phyloP scores from a whole-genome alignment of 1,140 invertebrate species.

The Zaprionus taronus region DNA sequence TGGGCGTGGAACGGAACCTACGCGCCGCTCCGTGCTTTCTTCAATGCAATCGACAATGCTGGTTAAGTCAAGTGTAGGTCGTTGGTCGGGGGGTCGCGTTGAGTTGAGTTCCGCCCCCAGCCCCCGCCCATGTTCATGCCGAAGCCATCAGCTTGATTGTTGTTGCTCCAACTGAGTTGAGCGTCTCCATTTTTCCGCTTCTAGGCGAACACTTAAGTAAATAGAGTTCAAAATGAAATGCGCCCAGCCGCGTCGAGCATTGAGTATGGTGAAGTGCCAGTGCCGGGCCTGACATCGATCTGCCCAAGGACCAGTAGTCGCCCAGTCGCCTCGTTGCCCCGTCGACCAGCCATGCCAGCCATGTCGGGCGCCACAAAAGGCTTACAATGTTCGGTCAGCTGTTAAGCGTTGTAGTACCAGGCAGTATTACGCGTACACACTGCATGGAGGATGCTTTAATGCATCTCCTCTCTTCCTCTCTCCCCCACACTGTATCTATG shows the following conservation, averaged over 20 bases:
- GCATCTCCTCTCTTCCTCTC: background rate
- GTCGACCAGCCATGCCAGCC: too few relatives aligned
- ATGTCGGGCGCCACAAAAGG: constrained; percentile 37
- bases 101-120: constrained; percentile 20
- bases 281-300: constrained; percentile 71
- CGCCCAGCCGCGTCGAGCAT: constrained; percentile 62
- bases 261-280: constrained; percentile 59
- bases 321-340: background rate
- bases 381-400: constrained; percentile 62
- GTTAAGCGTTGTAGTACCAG: constrained; percentile 34
- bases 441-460: background rate
- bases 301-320: constrained; percentile 24
- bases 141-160: constrained; percentile 51
- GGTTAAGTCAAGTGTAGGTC: constrained; percentile 84
- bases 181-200: constrained; percentile 43
- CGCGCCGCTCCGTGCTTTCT: constrained; percentile 5
- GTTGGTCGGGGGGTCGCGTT: constrained; percentile 74
- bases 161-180: constrained; percentile 39
- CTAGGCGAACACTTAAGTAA: constrained; percentile 76
- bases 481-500: background rate
- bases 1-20: constrained; percentile 29
- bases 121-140: constrained; percentile 1
- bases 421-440: constrained; percentile 29
- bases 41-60: constrained; percentile 82
- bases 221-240: constrained; percentile 81